Evolutionary conservation across 2,797 vertebrate species (phyloP).

Genomic region (Notolepis coatsorum): DNA sequence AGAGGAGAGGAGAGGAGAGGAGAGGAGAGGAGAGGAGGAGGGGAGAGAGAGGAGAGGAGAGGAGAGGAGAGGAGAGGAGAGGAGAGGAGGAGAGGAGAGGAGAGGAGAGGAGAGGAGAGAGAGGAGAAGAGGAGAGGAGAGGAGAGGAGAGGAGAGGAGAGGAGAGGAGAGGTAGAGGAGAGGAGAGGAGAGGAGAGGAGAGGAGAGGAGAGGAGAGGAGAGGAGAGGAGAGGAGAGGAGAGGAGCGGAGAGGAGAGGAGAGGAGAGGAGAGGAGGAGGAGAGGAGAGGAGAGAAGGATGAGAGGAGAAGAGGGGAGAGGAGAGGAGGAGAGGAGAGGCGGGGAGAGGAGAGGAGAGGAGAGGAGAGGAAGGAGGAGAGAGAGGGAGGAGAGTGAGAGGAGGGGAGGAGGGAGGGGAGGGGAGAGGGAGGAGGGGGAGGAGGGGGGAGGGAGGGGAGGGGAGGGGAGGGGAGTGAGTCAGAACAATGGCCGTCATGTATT

Average conservation of each 20-base stretch:
- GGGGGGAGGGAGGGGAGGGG: background rate
- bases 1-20: background rate
- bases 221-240: background rate
- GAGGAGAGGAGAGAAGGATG: too few relatives aligned
- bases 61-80: conserved; percentile 7
- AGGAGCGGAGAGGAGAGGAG: background rate
- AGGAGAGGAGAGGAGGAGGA: conserved; percentile 13
- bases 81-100: background rate
- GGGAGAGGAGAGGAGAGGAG: background rate
- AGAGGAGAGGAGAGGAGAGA: conserved; percentile 29
- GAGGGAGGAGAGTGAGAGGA: background rate
- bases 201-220: background rate
- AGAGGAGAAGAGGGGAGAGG: background rate
- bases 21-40: conserved; percentile 3
- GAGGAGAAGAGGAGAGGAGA: background rate
- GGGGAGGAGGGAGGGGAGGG: background rate
- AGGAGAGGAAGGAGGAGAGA: background rate
- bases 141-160: background rate
- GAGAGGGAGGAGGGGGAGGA: background rate
- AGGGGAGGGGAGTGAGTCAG: conserved; percentile 52
- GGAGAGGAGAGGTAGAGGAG: conserved; percentile 3
- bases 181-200: background rate
- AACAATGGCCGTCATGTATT: conserved; percentile 71
- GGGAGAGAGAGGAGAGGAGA: conserved; percentile 38
- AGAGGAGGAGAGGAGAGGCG: too few relatives aligned